Evolutionary conservation across 2,113 vertebrate genomes (phyloP), one percentile per base, ranked within the genome.

Genomic region (Corythaeola cristata): DNA sequence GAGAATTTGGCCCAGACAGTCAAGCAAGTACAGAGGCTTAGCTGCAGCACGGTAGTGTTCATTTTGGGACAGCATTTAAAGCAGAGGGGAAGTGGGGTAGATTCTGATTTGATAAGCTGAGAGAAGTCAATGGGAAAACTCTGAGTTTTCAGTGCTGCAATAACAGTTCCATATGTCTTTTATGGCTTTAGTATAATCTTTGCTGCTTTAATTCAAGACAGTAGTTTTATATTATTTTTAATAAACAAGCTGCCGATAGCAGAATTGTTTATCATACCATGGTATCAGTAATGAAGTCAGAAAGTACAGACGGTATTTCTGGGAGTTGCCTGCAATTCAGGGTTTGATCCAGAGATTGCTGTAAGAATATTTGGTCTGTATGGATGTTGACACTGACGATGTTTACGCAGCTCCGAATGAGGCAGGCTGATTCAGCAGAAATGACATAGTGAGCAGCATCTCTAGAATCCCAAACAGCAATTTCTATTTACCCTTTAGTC

Each of bases 341-440:
- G 39, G 11, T 62, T 90, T 92, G 80, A 59, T 84, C 32, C 89
- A 84, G 45, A 66, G 79, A 45, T 9, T 78, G 44, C 69, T 93
- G 28, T 58, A 72, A 72, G 62, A 75, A 39, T 95, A 92, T 87
- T 82, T 92, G 33, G 14, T 85, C 77, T 89, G 39, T 92, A 37
- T 62, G 53, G 63, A 27, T 78, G 73, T 76, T 72, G 74, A 79
- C 32, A 58, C 26, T 80, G 58, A 64, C 1, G 2, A 18, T 62
- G 33, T 39, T 90, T 95, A 50, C 74, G n/a, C 32, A 64, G 49
- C 81, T 91, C 17, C 94, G 58, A 92, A 92, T 88, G 77, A 85
- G 67, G 45, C 58, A 73, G 77, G 81, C 45, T 92, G 84, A 95
- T 85, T 45, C 69, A 83, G 81, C 86, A 91, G 53, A 95, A 95